Conservation (phyloP, 1,140 invertebrate genomes). For the Procambarus clarkii region DNA sequence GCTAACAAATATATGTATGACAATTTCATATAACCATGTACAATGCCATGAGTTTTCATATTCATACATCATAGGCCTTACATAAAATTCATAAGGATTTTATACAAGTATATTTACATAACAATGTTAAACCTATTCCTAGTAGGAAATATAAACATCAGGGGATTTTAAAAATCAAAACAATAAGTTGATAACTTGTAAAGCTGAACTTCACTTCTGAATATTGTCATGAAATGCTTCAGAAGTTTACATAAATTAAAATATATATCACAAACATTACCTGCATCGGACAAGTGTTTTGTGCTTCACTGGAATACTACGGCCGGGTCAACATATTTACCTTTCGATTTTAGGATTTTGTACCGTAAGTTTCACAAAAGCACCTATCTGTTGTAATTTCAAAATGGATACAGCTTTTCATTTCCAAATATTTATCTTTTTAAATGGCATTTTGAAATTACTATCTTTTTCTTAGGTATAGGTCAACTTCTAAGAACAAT, state of each 20-base stretch:
- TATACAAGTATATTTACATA: background rate
- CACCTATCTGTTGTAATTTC: background rate
- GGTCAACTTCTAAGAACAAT: background rate
- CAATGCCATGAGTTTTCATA: background rate
- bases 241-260: background rate
- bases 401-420: too few species aligned
- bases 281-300: background rate
- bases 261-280: background rate
- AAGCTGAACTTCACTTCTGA: background rate
- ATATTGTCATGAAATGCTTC: background rate
- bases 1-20: too few species aligned
- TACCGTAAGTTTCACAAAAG: background rate
- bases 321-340: background rate
- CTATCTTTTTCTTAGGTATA: background rate
- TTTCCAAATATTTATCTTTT: too few species aligned
- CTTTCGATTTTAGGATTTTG: background rate
- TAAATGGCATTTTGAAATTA: background rate
- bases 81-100: background rate
- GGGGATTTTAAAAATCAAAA: background rate
- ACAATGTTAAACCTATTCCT: background rate
- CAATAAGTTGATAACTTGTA: background rate
- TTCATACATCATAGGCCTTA: background rate
- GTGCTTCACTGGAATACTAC: background rate
- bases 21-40: too few species aligned
- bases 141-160: background rate